Conservation (phyloP, 2,113 vertebrate species). For the Casuarius casuarius region DNA sequence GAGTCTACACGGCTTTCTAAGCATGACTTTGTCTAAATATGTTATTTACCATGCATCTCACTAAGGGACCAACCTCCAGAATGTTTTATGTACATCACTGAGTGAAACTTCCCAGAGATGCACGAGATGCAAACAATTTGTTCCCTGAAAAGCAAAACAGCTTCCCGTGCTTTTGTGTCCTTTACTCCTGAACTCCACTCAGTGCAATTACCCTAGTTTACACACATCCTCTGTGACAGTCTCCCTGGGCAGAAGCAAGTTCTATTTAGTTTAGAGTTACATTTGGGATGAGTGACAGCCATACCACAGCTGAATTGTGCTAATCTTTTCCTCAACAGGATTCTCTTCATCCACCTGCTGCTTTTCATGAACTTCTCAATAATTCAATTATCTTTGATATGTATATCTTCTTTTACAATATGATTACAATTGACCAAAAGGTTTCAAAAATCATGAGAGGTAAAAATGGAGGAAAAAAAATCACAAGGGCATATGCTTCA, state of each 20-base stretch:
- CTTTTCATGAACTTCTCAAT: not conserved
- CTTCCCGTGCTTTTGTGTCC: not conserved
- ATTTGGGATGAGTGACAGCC: conserved; percentile 28
- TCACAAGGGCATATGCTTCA: not conserved
- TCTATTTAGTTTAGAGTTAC: conserved; percentile 30
- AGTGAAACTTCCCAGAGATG: not conserved
- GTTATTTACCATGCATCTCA: not conserved
- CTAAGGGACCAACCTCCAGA: not conserved
- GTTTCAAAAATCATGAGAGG: not conserved
- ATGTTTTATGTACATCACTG: not conserved
- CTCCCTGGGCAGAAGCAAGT: conserved; percentile 33
- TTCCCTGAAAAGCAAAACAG: conserved; percentile 1
- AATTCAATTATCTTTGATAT: not conserved
- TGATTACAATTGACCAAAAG: not conserved
- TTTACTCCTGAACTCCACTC: not conserved
- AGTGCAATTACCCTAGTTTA: conserved; percentile 19
- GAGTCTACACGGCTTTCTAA: not conserved
- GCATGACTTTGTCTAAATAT: not conserved
- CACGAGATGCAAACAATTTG: not conserved
- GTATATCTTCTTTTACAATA: not conserved
- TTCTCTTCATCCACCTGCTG: not conserved
- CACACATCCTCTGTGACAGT: conserved; percentile 17
- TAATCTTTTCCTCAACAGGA: not conserved
- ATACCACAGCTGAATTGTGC: not conserved
- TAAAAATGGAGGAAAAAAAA: not conserved